These are phyloP conservation scores for Caenorhabditis angaria DNA, from an alignment of 2,888 invertebrate species.

Conservation along the genomic window DNA sequence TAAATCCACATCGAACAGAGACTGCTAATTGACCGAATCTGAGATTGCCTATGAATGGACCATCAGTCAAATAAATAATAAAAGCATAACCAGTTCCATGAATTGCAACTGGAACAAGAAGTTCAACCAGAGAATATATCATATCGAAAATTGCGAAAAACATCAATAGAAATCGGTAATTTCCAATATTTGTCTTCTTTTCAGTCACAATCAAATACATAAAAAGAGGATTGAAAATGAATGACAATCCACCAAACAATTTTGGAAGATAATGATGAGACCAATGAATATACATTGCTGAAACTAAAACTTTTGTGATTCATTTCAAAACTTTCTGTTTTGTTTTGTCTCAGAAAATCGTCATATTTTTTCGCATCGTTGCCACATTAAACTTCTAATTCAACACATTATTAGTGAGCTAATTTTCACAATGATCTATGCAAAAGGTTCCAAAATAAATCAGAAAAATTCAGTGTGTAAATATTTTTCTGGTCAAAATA, in stretches of 20 bases:
- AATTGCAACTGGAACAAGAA: constrained; percentile 30
- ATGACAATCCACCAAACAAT: background rate
- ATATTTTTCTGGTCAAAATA: no score
- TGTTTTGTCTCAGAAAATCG: no score
- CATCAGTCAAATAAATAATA: constrained; percentile 30
- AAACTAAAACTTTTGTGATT: background rate
- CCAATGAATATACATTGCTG: constrained; percentile 6
- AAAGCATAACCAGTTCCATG: constrained; percentile 31
- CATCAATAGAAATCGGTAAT: background rate
- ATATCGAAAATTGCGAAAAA: constrained; percentile 15
- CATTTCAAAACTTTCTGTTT: no score
- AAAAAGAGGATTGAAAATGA: constrained; percentile 1
- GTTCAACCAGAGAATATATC: constrained; percentile 27
- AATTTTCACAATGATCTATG: no score
- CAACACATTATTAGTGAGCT: no score
- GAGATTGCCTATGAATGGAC: constrained; percentile 20
- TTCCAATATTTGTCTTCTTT: background rate
- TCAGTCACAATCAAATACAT: background rate
- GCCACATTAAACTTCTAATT: no score
- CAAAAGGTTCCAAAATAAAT: no score
- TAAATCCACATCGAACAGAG: constrained; percentile 27
- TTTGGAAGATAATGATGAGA: background rate
- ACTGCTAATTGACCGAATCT: constrained; percentile 20
- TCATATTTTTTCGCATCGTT: no score
- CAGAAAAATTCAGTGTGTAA: no score